These are phyloP conservation scores for Penaeus japonicus DNA, from an alignment of 1,140 invertebrate genomes.

Conservation along the genomic window DNA sequence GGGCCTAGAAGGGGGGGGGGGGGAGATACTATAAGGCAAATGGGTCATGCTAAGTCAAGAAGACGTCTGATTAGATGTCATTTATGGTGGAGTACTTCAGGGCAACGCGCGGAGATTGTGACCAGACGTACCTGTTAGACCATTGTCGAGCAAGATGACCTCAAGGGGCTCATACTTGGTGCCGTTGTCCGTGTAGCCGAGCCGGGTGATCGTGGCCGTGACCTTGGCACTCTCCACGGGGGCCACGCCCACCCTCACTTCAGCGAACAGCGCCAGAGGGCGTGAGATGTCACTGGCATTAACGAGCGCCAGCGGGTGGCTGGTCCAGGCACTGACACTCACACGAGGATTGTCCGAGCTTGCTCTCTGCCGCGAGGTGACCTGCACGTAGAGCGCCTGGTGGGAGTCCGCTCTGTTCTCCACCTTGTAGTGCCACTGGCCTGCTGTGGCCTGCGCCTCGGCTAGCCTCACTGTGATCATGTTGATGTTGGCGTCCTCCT, in stretches of 20 bases:
- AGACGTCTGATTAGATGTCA: background rate
- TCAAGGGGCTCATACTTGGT: conserved; percentile 42
- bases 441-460: conserved; percentile 52
- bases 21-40: background rate
- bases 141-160: conserved; percentile 52
- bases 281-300: conserved; percentile 55
- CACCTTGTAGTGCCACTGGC: conserved; percentile 57
- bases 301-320: conserved; percentile 41
- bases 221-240: conserved; percentile 51
- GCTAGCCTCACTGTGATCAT: conserved; percentile 56
- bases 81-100: too few species aligned
- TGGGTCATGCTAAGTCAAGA: background rate
- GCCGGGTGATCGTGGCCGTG: conserved; percentile 48
- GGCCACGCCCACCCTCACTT: conserved; percentile 40
- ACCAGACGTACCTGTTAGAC: conserved; percentile 46
- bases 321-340: conserved; percentile 53
- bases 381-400: conserved; percentile 58
- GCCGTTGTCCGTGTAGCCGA: conserved; percentile 54
- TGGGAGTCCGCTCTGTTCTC: conserved; percentile 56
- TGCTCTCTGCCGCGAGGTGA: conserved; percentile 45
- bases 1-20: too few species aligned
- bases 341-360: conserved; percentile 18
- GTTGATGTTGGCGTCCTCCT: conserved; percentile 58
- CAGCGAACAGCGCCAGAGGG: conserved; percentile 53
- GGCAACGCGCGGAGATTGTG: background rate